Evolutionary conservation across 2,888 invertebrate genomes (phyloP).

Genomic region (Eupithecia abbreviata): DNA sequence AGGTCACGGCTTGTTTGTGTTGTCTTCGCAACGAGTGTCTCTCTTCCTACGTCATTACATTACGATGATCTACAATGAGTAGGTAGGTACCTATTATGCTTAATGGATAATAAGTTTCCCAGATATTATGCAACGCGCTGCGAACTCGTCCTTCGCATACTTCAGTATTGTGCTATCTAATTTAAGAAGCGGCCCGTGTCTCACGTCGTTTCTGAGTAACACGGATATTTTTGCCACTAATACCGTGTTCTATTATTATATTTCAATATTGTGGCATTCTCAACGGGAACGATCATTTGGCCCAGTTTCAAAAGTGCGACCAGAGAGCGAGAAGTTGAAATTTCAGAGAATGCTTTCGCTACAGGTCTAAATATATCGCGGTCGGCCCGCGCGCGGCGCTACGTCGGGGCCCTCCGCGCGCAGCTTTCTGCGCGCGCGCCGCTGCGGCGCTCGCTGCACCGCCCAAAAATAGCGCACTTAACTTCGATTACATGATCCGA

Average conservation of each 20-base stretch:
- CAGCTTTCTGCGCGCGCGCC: constrained; percentile 35
- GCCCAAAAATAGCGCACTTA: constrained; percentile 64
- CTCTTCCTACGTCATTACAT: constrained; percentile 5
- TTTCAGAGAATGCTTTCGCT: constrained; percentile 80
- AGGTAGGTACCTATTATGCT: not conserved
- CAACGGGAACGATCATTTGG: constrained; percentile 80
- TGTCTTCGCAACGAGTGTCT: constrained; percentile 17
- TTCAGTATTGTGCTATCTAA: constrained; percentile 72
- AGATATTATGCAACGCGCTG: constrained; percentile 56
- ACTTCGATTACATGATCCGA: constrained; percentile 44
- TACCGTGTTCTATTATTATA: constrained; percentile 79
- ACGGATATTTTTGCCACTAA: constrained; percentile 78
- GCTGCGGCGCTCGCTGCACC: constrained; percentile 47
- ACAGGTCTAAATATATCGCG: constrained; percentile 75
- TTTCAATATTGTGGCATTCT: constrained; percentile 83
- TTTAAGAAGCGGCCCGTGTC: constrained; percentile 69
- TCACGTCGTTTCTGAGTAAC: constrained; percentile 74
- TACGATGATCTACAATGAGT: not conserved
- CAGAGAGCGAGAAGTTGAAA: constrained; percentile 78
- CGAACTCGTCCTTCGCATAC: constrained; percentile 70
- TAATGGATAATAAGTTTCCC: not conserved
- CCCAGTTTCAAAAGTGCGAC: constrained; percentile 83
- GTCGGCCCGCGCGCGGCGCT: constrained; percentile 43
- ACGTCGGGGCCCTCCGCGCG: constrained; percentile 34
- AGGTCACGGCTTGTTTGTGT: constrained; percentile 30